Evolutionary conservation across 2,797 vertebrate species (phyloP).

Genomic region (Ceyx erithaca): DNA sequence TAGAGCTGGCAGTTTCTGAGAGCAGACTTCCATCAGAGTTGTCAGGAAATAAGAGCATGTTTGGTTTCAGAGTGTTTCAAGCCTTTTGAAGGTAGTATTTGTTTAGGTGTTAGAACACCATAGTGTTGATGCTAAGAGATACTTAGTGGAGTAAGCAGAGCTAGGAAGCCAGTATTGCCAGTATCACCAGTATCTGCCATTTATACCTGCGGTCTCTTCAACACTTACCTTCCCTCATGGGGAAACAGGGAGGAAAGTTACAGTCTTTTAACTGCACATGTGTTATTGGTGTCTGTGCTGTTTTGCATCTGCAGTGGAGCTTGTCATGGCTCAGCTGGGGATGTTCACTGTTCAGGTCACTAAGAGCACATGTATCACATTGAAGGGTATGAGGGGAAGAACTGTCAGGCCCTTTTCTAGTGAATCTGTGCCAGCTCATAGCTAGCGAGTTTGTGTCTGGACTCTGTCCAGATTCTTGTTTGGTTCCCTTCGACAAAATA

Average conservation of each 20-base stretch:
- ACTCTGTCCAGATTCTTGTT: not conserved
- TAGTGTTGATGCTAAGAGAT: not conserved
- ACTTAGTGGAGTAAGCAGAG: not conserved
- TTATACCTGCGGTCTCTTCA: not conserved
- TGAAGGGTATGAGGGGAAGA: not conserved
- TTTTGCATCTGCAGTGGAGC: not conserved
- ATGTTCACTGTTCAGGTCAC: not conserved
- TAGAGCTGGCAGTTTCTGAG: not conserved
- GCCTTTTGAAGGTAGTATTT: not conserved
- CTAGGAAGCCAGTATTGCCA: not conserved
- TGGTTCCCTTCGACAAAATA: not conserved
- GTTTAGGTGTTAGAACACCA: not conserved
- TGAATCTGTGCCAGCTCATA: not conserved
- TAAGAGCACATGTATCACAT: accelerated
- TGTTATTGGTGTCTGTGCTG: not conserved
- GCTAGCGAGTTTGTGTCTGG: not conserved
- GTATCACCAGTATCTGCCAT: not conserved
- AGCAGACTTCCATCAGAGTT: not conserved
- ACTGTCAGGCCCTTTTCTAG: not conserved
- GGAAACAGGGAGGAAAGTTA: not conserved
- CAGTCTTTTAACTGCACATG: accelerated
- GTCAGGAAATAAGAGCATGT: not conserved
- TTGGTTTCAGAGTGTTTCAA: not conserved
- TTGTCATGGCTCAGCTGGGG: not conserved
- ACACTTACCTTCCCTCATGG: not conserved